Conservation (phyloP, 2,888 invertebrate genomes). For the Latrodectus elegans region DNA sequence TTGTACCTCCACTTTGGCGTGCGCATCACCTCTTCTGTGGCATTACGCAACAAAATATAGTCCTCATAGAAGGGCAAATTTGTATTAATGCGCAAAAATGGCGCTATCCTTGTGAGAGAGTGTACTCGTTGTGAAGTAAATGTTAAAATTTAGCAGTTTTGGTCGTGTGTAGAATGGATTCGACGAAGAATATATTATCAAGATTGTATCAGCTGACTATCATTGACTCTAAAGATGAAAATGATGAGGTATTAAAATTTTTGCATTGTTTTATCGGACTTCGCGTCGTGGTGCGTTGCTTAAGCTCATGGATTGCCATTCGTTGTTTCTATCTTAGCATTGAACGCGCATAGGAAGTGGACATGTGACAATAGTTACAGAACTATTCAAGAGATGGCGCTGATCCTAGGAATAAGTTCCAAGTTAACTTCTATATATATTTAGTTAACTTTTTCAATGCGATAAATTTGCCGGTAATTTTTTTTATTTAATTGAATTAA, state of each 20-base stretch:
- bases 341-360: constrained; percentile 64
- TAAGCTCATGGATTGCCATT: constrained; percentile 57
- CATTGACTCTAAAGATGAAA: constrained; percentile 91
- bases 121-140: constrained; percentile 57
- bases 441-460: neutral
- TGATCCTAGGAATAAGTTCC: constrained; percentile 41
- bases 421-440: constrained; percentile 50
- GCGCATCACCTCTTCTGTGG: constrained; percentile 57
- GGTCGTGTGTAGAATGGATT: constrained; percentile 63
- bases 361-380: constrained; percentile 72
- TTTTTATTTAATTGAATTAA: neutral
- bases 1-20: constrained; percentile 38
- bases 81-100: constrained; percentile 70
- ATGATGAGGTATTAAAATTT: constrained; percentile 85
- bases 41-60: constrained; percentile 64
- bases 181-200: constrained; percentile 61
- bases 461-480: neutral
- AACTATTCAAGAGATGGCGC: constrained; percentile 70
- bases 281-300: constrained; percentile 62
- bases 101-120: constrained; percentile 64
- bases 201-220: constrained; percentile 68
- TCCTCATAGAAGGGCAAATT: constrained; percentile 47
- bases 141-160: constrained; percentile 61
- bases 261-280: constrained; percentile 60
- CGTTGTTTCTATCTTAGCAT: constrained; percentile 56